phyloP scores from a whole-genome alignment of 2,113 vertebrate species.

The Gavia stellata region DNA sequence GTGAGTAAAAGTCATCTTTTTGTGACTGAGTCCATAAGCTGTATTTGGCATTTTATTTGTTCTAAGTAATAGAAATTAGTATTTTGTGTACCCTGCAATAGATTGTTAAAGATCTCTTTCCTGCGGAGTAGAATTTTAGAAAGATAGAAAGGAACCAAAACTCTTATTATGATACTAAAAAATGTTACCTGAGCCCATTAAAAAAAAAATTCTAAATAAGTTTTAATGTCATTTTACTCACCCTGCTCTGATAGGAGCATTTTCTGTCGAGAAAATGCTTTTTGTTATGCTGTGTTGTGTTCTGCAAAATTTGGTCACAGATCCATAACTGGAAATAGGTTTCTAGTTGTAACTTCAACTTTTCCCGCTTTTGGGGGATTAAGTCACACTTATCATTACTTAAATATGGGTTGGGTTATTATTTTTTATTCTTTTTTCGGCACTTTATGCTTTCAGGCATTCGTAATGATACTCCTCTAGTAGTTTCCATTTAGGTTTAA shows the following conservation, averaged over 20 bases:
- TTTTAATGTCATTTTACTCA: neutral
- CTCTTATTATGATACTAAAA: neutral
- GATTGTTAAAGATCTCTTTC: neutral
- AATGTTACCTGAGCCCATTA: neutral
- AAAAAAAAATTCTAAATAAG: neutral
- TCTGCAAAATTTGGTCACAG: neutral
- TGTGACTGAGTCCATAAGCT: neutral
- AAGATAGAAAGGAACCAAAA: neutral
- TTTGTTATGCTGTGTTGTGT: neutral
- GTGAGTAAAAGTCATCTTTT: neutral
- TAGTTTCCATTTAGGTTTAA: constrained; percentile 74
- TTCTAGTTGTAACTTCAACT: neutral
- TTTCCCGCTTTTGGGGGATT: neutral
- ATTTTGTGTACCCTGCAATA: neutral
- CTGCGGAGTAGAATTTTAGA: neutral
- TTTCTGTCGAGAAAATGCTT: neutral
- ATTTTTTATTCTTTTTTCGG: constrained; percentile 53
- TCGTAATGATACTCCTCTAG: constrained; percentile 68
- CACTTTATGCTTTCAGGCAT: constrained; percentile 66
- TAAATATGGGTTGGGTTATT: constrained; percentile 33
- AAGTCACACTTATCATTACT: constrained; percentile 59
- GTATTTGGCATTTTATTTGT: neutral
- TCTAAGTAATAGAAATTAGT: neutral
- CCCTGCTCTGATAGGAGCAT: neutral
- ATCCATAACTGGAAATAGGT: neutral